Percentiles rank a stretch among this genome's conserved stretches.
phyloP scores from a whole-genome alignment of 2,113 vertebrate species.

The Sapajus apella region DNA sequence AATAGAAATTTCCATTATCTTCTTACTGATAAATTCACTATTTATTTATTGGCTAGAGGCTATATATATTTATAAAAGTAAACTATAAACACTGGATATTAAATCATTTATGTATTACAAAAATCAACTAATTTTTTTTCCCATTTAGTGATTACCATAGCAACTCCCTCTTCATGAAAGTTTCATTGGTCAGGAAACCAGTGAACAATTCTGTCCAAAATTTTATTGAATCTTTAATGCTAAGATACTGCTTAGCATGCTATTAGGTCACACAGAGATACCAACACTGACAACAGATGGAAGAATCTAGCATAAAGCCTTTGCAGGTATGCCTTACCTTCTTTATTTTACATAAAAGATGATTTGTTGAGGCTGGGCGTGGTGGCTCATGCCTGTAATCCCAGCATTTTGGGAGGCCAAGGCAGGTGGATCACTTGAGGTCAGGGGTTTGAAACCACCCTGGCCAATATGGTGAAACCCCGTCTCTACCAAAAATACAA shows the following conservation, averaged over 20 bases:
- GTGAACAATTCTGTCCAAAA: not conserved
- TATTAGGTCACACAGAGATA: not conserved
- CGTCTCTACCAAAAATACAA: too few species aligned
- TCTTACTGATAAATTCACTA: slow-evolving; percentile 33
- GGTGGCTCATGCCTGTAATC: too few species aligned
- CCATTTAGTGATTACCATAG: not conserved
- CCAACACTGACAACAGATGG: slow-evolving; percentile 26
- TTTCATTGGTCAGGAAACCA: not conserved
- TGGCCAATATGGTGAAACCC: too few species aligned
- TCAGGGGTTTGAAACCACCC: too few species aligned
- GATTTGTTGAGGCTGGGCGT: not conserved
- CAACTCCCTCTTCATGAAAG: not conserved
- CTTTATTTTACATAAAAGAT: slow-evolving; percentile 32
- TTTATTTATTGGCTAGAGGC: not conserved
- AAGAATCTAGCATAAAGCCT: slow-evolving; percentile 35
- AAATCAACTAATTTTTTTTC: not conserved
- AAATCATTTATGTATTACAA: not conserved
- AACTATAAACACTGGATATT: not conserved
- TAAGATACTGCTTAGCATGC: not conserved
- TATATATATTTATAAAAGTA: slow-evolving; percentile 1
- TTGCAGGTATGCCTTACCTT: not conserved
- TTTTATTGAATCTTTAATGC: not conserved
- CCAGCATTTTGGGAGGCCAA: too few species aligned
- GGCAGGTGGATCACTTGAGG: too few species aligned
- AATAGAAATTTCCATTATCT: slow-evolving; percentile 19